Evolutionary conservation across 2,113 vertebrate genomes (phyloP).

Genomic region (Polypterus bichir): DNA sequence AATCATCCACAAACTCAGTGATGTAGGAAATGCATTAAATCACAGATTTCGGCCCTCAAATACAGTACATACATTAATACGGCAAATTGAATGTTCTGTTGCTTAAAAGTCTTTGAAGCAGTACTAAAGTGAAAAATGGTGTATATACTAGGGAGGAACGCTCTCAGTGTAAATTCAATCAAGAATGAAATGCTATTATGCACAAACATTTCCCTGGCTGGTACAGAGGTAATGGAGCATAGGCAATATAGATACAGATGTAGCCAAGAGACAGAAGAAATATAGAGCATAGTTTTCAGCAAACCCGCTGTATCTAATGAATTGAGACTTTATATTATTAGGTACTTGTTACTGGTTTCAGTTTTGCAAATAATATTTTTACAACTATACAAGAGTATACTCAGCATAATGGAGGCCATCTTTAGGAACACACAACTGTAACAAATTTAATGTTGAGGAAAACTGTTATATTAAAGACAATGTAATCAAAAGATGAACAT

Average conservation of each 20-base stretch:
- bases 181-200: slow-evolving; percentile 43
- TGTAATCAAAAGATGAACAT: too few species aligned
- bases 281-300: slow-evolving; percentile 24
- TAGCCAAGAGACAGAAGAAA: slow-evolving; percentile 35
- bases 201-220: slow-evolving; percentile 40
- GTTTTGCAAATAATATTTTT: too few species aligned
- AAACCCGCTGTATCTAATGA: slow-evolving; percentile 36
- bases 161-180: slow-evolving; percentile 37
- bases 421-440: too few species aligned
- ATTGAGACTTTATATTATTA: slow-evolving; percentile 1
- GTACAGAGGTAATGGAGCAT: slow-evolving; percentile 46
- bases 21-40: background rate
- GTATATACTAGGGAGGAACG: slow-evolving; percentile 23
- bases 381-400: too few species aligned
- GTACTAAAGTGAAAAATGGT: slow-evolving; percentile 21
- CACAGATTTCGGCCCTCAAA: background rate
- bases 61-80: background rate
- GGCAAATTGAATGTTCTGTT: slow-evolving; percentile 8
- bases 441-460: too few species aligned
- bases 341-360: background rate
- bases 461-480: too few species aligned
- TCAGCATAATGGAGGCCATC: too few species aligned
- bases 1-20: too few species aligned
- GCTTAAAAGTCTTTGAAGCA: slow-evolving; percentile 20
- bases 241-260: slow-evolving; percentile 36